Conservation (phyloP, 2,113 vertebrate species). For the Pangasianodon hypophthalmus region DNA sequence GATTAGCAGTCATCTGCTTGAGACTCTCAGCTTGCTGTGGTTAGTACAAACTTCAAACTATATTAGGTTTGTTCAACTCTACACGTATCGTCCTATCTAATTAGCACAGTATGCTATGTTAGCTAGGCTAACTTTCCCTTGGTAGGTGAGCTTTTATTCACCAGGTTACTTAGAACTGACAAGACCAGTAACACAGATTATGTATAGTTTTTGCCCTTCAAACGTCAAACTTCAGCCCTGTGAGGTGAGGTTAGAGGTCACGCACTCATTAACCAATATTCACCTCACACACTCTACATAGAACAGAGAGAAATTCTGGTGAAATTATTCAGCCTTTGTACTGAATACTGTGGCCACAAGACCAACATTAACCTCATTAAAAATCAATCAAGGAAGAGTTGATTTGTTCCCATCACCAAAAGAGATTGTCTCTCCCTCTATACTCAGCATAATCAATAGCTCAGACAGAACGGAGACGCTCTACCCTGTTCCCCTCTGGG, state of each 20-base stretch:
- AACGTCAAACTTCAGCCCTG: background rate
- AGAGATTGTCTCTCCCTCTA: background rate
- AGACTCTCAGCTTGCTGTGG: background rate
- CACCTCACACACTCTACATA: background rate
- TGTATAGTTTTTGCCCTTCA: background rate
- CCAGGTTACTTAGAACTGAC: background rate
- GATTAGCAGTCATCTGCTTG: background rate
- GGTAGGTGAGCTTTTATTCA: background rate
- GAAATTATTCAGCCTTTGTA: background rate
- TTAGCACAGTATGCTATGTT: background rate
- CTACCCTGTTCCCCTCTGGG: background rate
- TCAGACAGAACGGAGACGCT: background rate
- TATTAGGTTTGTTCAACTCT: background rate
- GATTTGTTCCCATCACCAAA: background rate
- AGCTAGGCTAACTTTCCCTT: background rate
- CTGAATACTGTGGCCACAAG: background rate
- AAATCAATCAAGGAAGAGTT: background rate
- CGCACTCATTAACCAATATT: background rate
- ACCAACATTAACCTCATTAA: conserved; percentile 4
- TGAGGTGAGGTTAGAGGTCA: background rate
- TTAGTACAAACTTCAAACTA: background rate
- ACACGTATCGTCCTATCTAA: background rate
- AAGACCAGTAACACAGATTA: background rate
- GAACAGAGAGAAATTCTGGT: background rate
- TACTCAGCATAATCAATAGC: conserved; percentile 21